These are phyloP conservation scores for Globia sparganii DNA, from an alignment of 2,888 invertebrate genomes.

Conservation along the genomic window DNA sequence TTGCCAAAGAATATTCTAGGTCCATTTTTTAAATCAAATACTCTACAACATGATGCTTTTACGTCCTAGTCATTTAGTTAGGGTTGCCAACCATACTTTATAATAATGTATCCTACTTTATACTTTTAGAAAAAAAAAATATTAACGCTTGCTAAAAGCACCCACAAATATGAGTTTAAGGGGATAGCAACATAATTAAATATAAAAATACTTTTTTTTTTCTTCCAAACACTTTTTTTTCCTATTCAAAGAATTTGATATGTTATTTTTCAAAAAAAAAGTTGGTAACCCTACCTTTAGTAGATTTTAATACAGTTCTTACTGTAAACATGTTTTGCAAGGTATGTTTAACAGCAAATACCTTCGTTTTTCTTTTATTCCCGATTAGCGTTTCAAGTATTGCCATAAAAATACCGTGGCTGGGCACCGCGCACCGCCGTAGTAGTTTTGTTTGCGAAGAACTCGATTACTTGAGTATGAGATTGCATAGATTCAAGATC, in stretches of 20 bases:
- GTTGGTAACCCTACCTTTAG: too few relatives aligned
- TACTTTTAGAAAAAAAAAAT: too few relatives aligned
- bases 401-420: slow-evolving; percentile 38
- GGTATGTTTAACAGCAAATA: slow-evolving; percentile 16
- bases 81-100: too few relatives aligned
- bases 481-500: slow-evolving; percentile 7
- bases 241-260: too few relatives aligned
- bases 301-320: not conserved
- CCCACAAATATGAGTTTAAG: too few relatives aligned
- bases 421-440: too few relatives aligned
- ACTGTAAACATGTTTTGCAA: slow-evolving; percentile 17
- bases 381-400: slow-evolving; percentile 35
- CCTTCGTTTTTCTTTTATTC: slow-evolving; percentile 29
- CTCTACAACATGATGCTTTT: not conserved
- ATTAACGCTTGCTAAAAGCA: too few relatives aligned
- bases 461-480: slow-evolving; percentile 19
- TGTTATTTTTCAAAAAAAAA: too few relatives aligned
- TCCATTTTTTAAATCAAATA: not conserved
- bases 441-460: slow-evolving; percentile 18
- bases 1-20: not conserved
- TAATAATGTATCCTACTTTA: too few relatives aligned
- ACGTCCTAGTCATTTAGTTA: not conserved
- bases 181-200: too few relatives aligned
- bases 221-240: too few relatives aligned
- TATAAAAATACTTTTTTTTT: too few relatives aligned